Percentiles rank a stretch among this genome's conserved stretches.
Conservation (phyloP, 2,888 invertebrate genomes). For the Galeruca laticollis region DNA sequence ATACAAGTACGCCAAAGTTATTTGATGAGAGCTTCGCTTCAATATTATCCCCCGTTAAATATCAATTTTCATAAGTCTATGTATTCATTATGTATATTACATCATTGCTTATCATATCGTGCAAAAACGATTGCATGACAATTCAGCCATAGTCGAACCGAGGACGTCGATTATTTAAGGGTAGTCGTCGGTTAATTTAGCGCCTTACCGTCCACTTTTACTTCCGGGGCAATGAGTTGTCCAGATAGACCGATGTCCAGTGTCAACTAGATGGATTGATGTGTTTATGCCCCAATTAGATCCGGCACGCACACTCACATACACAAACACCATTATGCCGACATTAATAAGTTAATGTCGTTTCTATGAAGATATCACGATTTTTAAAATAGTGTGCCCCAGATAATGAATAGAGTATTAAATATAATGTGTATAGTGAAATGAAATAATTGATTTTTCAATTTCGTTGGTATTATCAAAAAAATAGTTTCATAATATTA, state of each 20-base stretch:
- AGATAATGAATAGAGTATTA: too few species aligned
- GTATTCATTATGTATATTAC: not conserved
- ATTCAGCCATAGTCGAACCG: conserved; percentile 20
- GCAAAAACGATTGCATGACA: not conserved
- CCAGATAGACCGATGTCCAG: conserved; percentile 61
- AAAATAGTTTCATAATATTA: too few species aligned
- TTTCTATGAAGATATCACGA: not conserved
- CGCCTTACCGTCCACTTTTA: conserved; percentile 55
- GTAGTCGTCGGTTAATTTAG: conserved; percentile 49
- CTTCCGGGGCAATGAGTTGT: conserved; percentile 58
- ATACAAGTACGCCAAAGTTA: too few species aligned
- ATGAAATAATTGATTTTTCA: too few species aligned
- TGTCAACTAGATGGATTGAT: conserved; percentile 64
- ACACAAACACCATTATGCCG: conserved; percentile 49
- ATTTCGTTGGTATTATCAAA: too few species aligned
- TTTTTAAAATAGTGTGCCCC: too few species aligned
- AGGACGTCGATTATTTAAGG: conserved; percentile 23
- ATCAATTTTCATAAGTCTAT: too few species aligned
- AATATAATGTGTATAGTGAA: too few species aligned
- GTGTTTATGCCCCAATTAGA: conserved; percentile 62
- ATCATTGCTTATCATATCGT: not conserved
- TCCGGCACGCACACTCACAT: conserved; percentile 54
- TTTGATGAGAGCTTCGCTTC: too few species aligned
- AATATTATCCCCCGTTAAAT: too few species aligned
- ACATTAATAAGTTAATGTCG: conserved; percentile 47